Evolutionary conservation across 2,113 vertebrate genomes (phyloP).

Genomic region (Cottus gobio): DNA sequence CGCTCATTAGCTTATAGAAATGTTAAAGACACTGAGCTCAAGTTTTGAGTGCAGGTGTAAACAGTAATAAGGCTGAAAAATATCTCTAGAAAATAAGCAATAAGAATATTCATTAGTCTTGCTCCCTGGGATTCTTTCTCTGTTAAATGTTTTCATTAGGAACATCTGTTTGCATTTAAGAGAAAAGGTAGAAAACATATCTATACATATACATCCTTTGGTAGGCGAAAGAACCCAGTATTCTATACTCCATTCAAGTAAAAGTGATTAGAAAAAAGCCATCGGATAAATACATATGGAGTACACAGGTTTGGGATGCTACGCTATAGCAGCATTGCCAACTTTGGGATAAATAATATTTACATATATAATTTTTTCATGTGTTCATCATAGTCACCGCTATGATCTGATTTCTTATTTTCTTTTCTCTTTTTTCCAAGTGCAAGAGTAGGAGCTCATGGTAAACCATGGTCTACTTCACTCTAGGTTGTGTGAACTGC

Average conservation of each 20-base stretch:
- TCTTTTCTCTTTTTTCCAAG: background rate
- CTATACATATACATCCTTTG: slow-evolving; percentile 72
- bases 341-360: slow-evolving; percentile 71
- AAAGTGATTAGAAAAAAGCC: slow-evolving; percentile 58
- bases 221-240: slow-evolving; percentile 63
- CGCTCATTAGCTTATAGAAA: slow-evolving; percentile 67
- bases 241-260: slow-evolving; percentile 70
- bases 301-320: slow-evolving; percentile 51
- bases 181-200: slow-evolving; percentile 71
- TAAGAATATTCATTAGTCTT: slow-evolving; percentile 71
- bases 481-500: slow-evolving; percentile 23
- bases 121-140: slow-evolving; percentile 54
- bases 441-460: slow-evolving; percentile 38
- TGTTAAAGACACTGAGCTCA: slow-evolving; percentile 67
- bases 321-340: slow-evolving; percentile 37
- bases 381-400: slow-evolving; percentile 31
- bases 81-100: slow-evolving; percentile 68
- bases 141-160: slow-evolving; percentile 41
- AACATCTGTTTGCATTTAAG: slow-evolving; percentile 67
- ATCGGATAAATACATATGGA: slow-evolving; percentile 52
- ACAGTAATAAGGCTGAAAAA: slow-evolving; percentile 73
- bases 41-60: slow-evolving; percentile 75
- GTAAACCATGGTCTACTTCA: slow-evolving; percentile 12
- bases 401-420: slow-evolving; percentile 27
- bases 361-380: slow-evolving; percentile 51